Percentiles rank a stretch among this genome's conserved stretches.
Conservation (phyloP, 2,113 vertebrate species). For the Esox niger region DNA sequence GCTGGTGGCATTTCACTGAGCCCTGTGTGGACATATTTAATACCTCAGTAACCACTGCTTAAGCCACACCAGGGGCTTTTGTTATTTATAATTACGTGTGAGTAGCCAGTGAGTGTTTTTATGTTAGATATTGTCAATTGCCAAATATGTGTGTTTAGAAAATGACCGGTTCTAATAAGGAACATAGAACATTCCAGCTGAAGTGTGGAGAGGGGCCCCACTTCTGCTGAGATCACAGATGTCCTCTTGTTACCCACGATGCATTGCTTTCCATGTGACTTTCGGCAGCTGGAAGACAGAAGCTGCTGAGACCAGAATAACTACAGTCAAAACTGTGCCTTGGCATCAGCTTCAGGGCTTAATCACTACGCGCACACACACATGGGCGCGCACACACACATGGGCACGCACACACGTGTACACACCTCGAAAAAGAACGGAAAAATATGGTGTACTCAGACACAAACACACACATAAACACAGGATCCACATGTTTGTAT, state of each 20-base stretch:
- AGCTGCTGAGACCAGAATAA: slow-evolving; percentile 54
- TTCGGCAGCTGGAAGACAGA: slow-evolving; percentile 20
- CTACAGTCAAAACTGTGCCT: slow-evolving; percentile 55
- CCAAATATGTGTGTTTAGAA: background rate
- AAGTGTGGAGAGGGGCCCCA: background rate
- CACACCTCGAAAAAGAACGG: slow-evolving; percentile 22
- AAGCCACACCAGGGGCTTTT: slow-evolving; percentile 55
- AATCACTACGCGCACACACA: slow-evolving; percentile 30
- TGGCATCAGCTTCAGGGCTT: slow-evolving; percentile 47
- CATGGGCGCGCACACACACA: slow-evolving; percentile 5
- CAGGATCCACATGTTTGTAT: no score
- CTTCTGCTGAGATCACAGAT: background rate
- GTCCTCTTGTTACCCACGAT: background rate
- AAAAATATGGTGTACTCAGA: background rate
- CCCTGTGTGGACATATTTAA: slow-evolving; percentile 75
- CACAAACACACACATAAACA: slow-evolving; percentile 1
- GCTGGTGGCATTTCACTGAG: slow-evolving; percentile 65
- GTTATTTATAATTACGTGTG: slow-evolving; percentile 52
- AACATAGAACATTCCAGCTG: background rate
- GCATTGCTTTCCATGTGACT: background rate
- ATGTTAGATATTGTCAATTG: background rate
- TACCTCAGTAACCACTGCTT: slow-evolving; percentile 73
- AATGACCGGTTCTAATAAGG: background rate
- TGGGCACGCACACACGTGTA: background rate
- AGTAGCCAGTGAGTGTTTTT: slow-evolving; percentile 7